Evolutionary conservation across 2,113 vertebrate species (phyloP).

Genomic region (Taurulus bubalis): DNA sequence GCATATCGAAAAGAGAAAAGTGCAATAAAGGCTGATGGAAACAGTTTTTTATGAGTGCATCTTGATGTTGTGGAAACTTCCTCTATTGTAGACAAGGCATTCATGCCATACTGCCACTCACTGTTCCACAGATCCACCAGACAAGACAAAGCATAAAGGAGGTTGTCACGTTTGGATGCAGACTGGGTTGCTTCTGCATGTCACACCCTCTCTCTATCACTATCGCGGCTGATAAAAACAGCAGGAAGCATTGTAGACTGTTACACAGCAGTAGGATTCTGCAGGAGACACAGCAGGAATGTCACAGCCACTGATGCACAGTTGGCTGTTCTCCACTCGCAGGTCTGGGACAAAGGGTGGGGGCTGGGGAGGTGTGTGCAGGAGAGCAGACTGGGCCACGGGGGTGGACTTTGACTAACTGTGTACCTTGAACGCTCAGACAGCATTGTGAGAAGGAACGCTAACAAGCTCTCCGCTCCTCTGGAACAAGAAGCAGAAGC

Average conservation of each 20-base stretch:
- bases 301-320: conserved; percentile 68
- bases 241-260: conserved; percentile 6
- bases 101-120: background rate
- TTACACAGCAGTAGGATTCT: conserved; percentile 12
- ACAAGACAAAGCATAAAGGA: background rate
- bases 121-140: background rate
- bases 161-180: background rate
- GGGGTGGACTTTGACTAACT: conserved; percentile 62
- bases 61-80: background rate
- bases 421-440: conserved; percentile 83
- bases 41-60: background rate
- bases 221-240: background rate
- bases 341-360: conserved; percentile 35
- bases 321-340: conserved; percentile 50
- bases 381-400: conserved; percentile 52
- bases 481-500: conserved; percentile 73
- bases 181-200: background rate
- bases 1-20: background rate
- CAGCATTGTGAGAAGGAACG: conserved; percentile 81
- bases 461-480: conserved; percentile 84
- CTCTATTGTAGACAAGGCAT: background rate
- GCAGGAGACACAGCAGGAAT: conserved; percentile 59
- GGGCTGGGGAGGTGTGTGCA: background rate
- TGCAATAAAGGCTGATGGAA: background rate
- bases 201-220: background rate